Evolutionary conservation across 1,140 invertebrate genomes (phyloP).

Genomic region (Thaumatotibia leucotreta): DNA sequence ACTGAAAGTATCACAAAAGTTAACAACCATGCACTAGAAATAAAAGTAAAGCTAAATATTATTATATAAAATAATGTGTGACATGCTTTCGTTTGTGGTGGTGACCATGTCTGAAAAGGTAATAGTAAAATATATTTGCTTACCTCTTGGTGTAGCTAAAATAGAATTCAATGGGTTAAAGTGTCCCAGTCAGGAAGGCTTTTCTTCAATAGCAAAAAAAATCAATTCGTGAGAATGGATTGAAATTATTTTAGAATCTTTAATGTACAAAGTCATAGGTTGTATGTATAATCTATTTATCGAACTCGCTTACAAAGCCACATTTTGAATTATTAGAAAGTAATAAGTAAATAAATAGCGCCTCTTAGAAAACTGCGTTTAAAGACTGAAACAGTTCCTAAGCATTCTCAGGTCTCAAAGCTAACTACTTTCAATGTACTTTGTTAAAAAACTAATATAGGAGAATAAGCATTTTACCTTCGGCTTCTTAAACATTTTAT

Average conservation of each 20-base stretch:
- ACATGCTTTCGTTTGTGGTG: slow-evolving; percentile 61
- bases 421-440: too few species aligned
- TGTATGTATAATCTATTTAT: too few species aligned
- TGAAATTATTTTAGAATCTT: too few species aligned
- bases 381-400: not conserved
- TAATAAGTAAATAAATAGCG: too few species aligned
- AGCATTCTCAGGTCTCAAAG: not conserved
- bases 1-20: not conserved
- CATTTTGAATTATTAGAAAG: too few species aligned
- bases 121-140: slow-evolving; percentile 40
- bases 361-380: too few species aligned
- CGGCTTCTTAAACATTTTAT: slow-evolving; percentile 83
- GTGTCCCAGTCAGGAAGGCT: not conserved
- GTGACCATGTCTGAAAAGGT: slow-evolving; percentile 56
- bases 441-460: not conserved
- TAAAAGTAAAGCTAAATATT: slow-evolving; percentile 3
- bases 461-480: slow-evolving; percentile 67
- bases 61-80: slow-evolving; percentile 54
- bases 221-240: too few species aligned
- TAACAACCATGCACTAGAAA: slow-evolving; percentile 17
- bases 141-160: slow-evolving; percentile 26
- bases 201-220: too few species aligned
- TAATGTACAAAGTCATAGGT: too few species aligned
- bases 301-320: too few species aligned
- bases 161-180: slow-evolving; percentile 14